Base-by-base conservation (phyloP, 1,140 invertebrate species). In the Chlorops oryzae region DNA sequence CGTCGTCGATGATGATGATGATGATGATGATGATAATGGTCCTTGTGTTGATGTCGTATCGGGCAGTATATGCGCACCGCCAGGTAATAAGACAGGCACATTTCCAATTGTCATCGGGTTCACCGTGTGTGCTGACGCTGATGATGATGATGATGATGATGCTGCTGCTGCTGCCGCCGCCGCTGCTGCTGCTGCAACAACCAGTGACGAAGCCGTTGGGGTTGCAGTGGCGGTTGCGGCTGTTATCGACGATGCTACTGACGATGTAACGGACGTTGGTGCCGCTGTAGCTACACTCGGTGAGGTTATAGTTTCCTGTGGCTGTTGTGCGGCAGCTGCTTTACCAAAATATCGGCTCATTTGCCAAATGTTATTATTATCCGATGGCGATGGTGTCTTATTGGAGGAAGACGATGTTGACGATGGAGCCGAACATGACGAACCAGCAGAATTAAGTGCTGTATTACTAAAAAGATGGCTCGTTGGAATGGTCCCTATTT, bases 11-110 rank as follows among this genome's bases (percentile, higher is more conserved):
- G n/a, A n/a, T n/a, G n/a, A n/a, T n/a, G n/a, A n/a, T n/a, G n/a
- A n/a, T n/a, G n/a, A n/a, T n/a, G 34, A 22, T 41, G 47, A n/a
- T 35, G 10, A 10, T 41, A 32, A 10, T 22, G n/a, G 24, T 41
- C 9, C 17, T 20, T 7, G 37, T 17, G 37, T 7, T 7, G 47
- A 10, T 28, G 35, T 22, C 35, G 51, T 7, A 37, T 69, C 65
- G 38, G 65, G 65, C 56, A 69, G 68, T 38, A 69, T 69, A 22
- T 69, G 65, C 5, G 65, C 65, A 3, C 65, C 65, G 18, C 65
- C 65, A 0, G 61, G 63, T 17, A 69, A 41, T 1, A 69, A 58
- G 5, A 60, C 62, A 0, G 65, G 60, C 43, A 63, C 62, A 59
- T 63, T 35, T 59, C 60, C 45, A n/a, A 62, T 63, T 5, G 62